Percentiles rank a stretch among this genome's conserved stretches.
Conservation (phyloP, 2,797 vertebrate genomes). For the Knipowitschia caucasica region DNA sequence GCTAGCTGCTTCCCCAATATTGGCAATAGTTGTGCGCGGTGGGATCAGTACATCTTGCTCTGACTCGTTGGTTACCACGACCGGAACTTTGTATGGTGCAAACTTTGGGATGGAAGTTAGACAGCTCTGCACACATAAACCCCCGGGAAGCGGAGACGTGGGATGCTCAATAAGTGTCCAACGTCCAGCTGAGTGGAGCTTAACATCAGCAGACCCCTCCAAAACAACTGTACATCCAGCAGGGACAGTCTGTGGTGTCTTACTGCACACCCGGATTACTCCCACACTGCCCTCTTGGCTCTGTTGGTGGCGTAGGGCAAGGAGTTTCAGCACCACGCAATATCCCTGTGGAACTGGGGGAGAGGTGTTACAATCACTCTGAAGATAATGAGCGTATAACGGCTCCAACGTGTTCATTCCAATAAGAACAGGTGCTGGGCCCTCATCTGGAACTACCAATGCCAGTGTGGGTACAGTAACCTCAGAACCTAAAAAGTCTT, state of each 20-base stretch:
- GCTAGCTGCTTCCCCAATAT: background rate
- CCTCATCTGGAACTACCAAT: background rate
- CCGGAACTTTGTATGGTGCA: constrained; percentile 8
- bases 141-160: constrained; percentile 10
- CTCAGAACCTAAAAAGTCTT: background rate
- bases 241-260: background rate
- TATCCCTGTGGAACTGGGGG: background rate
- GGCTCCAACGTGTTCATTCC: constrained; percentile 20
- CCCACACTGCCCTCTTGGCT: background rate
- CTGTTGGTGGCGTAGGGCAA: background rate
- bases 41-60: background rate
- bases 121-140: constrained; percentile 5
- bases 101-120: constrained; percentile 5
- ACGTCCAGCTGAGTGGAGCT: background rate
- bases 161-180: constrained; percentile 14
- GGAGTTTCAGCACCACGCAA: background rate
- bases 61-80: background rate
- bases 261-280: background rate
- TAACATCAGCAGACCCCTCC: background rate
- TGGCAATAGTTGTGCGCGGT: constrained; percentile 7
- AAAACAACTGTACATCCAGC: constrained; percentile 5
- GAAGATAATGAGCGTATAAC: constrained; percentile 1
- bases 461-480: background rate
- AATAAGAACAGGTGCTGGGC: background rate
- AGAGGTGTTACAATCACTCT: background rate